Evolutionary conservation across 2,113 vertebrate genomes (phyloP), one percentile per base, ranked within the genome.

Genomic region (Corydoras maculifer): DNA sequence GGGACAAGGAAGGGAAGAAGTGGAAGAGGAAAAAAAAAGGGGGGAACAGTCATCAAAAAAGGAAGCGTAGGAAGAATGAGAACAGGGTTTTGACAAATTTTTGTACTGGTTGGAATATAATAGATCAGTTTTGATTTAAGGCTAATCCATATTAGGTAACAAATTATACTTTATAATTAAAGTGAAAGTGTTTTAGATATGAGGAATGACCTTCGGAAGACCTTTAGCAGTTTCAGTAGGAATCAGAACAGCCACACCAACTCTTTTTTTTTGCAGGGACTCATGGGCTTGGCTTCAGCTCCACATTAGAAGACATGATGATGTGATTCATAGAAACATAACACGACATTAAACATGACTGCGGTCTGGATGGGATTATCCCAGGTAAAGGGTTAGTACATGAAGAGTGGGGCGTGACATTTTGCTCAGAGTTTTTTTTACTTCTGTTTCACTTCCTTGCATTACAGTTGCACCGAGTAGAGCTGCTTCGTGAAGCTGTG

Each of bases 301-400:
- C 32, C 54, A 35, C 9, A 58, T 54, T 13, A 64, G 51, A 58
- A 43, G 12, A 69, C 12, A 51, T 62, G 31, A 55, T 58, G 8
- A 9, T 58, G 35, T 43, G 35, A 43, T 43, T 43, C 35, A 43
- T 43, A 8, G 35, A 43, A 43, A 43, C 35, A 43, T 43, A 43
- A 43, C 69, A 57, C 53, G 62, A 68, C 72, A 62, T 30, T 9
- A 74, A 54, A 66, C 14, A 30, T 15, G 13, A 8, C 12, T n/a
- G 13, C 58, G 58, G 50, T 4, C 35, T 43, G 35, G 0, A 9
- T 55, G 72, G 72, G 72, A 68, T 62, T 74, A 58, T 58, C 72
- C 72, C 55, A 25, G 48, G 8, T 48, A 51, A 66, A 60, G 29
- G 59, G 10, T 43, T 18, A 65, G 50, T 65, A 58, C 18, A 49